Base-by-base conservation (phyloP, 2,113 vertebrate genomes). In the Bubo blakistoni region DNA sequence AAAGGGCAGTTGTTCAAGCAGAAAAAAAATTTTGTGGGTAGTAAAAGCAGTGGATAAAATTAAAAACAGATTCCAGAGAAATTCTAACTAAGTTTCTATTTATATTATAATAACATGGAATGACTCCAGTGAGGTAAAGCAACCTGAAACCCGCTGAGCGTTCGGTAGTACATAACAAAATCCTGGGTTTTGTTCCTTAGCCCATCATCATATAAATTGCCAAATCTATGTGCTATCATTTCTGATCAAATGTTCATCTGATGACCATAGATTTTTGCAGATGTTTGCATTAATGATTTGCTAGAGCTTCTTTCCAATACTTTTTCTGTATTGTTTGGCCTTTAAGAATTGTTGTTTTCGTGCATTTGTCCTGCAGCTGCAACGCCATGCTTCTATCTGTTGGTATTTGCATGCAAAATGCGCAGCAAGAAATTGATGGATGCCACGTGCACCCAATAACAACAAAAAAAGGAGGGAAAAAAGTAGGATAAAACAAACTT, bases 401-500 rank as follows among this genome's bases (percentile, higher is more conserved):
- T 86, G 73, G 29, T 71, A 79, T 92, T 94, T 92, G 74, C 63
- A 1, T 80, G 93, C 83, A 92, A 81, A 95, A 94, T 32, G 34
- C 57, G 22, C 77, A 88, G 73, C 72, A 85, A 93, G 81, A 91
- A 92, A 70, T 55, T 63, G 77, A 86, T 84, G 63, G 57, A 74
- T 88, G 85, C 59, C 93, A 97, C 13, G 34, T 96, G 90, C 22
- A 10, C 49, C 49, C 8, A 88, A 42, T 47, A 92, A 76, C 2
- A 12, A 61, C 62, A 83, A 87, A 91, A 84, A 92, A 81, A 40
- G 19, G 38, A 38, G 30, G 40, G 36, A 49, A 86, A 94, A 92
- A 92, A 42, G 57, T 22, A 88, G 40, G 46, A 89, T 90, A 91
- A 95, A 96, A 71, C 70, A 92, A 97, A 94, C 76, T 97, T 93